Evolutionary conservation across 2,113 vertebrate genomes (phyloP), one percentile per base, ranked within the genome.

Genomic region (Cheilinus undulatus): DNA sequence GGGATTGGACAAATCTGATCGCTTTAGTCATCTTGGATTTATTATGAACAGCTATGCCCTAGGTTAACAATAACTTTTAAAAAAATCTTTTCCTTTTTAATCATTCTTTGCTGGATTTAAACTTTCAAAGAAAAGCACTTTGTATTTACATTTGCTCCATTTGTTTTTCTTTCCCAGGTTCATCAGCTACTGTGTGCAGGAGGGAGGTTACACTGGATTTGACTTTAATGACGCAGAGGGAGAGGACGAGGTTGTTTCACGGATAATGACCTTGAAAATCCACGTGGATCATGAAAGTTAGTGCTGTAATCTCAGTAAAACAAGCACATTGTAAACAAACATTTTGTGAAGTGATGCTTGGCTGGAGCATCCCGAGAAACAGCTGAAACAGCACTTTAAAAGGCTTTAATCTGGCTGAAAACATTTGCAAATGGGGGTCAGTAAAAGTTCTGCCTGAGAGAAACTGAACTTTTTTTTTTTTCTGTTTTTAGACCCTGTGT

Each of bases 171-270:
- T 68, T 45, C 26, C 3, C 53, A 94, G 97, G 82, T 96, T 98
- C 88, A 93, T 98, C 83, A 85, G 57, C 23, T 98, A 95, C 92
- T 98, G 97, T 83, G 86, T 53, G 69, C 82, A 90, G 0, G 64
- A 94, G 0, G 87, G 93, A 0, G 95, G 92, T 3, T 97, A 94
- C 65, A 91, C 81, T 0, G 96, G 97, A 0, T 94, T 92, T 64
- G 84, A 92, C 65, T 94, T 89, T 0, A 32, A 72, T 3, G 92
- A 89, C 0, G 85, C 89, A 48, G 78, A 89, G 17, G 76, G 69
- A 0, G 92, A 93, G 27, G 91, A 85, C 0, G 81, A 86, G 2
- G 54, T 95, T 0, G 34, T 87, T 4, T 38, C 57, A 0, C 52
- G 71, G 10, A 76, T 96, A 23, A 38, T 42, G 0, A 27, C 24